Evolutionary conservation across 2,113 vertebrate species (phyloP), one percentile per base, ranked within the genome.

Genomic region (Ceyx melanurus): DNA sequence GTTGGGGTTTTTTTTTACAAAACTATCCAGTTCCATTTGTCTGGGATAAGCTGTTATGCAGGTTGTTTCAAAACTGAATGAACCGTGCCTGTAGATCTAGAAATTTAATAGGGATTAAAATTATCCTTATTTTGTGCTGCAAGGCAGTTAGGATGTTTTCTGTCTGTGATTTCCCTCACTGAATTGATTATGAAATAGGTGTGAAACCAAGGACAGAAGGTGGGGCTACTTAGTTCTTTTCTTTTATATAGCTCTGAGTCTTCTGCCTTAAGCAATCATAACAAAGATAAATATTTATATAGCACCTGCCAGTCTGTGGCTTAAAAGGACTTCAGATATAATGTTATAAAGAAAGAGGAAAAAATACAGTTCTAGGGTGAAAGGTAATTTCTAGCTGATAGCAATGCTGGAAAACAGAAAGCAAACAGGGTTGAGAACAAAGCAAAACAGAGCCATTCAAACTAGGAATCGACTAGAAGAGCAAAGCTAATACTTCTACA

Each of bases 271-370:
- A 71, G 29, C 37, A 88, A 65, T 77, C 61, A 50, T 68, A 94
- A 76, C 56, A 94, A 81, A 73, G 79, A 78, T 60, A 90, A 96
- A 94, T 89, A 92, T 94, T 95, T 96, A 89, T 82, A 77, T 76
- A 93, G 43, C 71, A 95, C 67, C 91, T 94, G 71, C 60, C 89
- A 92, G 40, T 90, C 78, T 71, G 56, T 56, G 28, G 60, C 29
- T 87, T 87, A 64, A 92, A 92, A 92, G 58, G 75, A 82, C 78
- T 94, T 71, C 13, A 70, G 66, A 82, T 57, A 92, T 54, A 93
- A 62, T 65, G 53, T 64, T 86, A n/a, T 37, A 76, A 14, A 82
- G 66, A 86, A 94, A 84, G 14, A 83, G 45, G 35, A 95, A 84
- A 89, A 89, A 75, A 31, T 23, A 43, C 15, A 5, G 2, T 84